These are phyloP conservation scores for Hipposideros armiger DNA, from an alignment of 2,113 vertebrate species.

Conservation along the genomic window DNA sequence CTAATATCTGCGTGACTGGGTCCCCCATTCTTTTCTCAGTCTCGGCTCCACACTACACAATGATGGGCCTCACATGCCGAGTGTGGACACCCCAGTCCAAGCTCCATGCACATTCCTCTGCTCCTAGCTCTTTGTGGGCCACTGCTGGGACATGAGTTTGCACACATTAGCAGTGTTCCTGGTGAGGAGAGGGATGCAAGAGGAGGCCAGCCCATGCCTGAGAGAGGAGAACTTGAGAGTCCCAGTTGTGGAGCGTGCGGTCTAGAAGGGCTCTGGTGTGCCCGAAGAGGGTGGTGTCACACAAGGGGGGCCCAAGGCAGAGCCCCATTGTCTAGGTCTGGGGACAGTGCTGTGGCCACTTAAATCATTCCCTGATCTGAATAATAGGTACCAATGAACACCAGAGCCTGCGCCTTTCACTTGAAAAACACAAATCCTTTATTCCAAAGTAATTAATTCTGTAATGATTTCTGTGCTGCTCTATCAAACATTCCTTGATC, in stretches of 20 bases:
- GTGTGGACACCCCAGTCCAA: background rate
- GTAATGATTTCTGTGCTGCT: background rate
- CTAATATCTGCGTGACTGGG: background rate
- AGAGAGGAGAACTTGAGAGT: background rate
- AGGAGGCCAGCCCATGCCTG: background rate
- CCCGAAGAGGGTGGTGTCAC: background rate
- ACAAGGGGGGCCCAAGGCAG: background rate
- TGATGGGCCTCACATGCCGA: background rate
- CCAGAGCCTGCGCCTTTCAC: background rate
- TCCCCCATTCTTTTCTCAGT: background rate
- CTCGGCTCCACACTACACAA: background rate
- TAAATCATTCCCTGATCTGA: background rate
- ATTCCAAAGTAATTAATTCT: slow-evolving; percentile 23
- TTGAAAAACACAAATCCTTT: background rate
- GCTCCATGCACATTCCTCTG: background rate
- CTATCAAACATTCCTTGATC: slow-evolving; percentile 16
- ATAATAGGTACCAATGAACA: background rate
- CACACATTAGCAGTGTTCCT: no score
- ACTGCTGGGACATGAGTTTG: background rate
- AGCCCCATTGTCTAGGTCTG: background rate
- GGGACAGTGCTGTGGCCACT: background rate
- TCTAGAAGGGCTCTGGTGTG: background rate
- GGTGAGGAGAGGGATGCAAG: background rate
- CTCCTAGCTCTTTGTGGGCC: background rate
- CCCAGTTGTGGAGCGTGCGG: background rate